phyloP scores from a whole-genome alignment of 1,140 invertebrate genomes.

The Homalodisca vitripennis region DNA sequence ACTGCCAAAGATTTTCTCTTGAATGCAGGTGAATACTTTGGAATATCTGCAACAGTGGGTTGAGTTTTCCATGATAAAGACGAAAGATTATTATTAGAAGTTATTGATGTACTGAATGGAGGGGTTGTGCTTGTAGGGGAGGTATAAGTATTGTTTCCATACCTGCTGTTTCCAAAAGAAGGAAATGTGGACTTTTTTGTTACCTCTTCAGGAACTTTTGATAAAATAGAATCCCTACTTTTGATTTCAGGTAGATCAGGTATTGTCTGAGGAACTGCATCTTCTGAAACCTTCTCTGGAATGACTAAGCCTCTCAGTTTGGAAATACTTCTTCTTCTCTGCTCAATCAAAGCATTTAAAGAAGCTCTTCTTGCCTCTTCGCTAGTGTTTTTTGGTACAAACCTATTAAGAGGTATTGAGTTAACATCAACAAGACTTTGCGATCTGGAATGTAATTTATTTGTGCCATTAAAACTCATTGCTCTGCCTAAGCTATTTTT shows the following conservation, averaged over 20 bases:
- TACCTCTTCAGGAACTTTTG: slow-evolving; percentile 34
- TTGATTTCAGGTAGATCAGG: slow-evolving; percentile 79
- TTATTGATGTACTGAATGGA: too few species aligned
- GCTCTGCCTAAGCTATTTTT: slow-evolving; percentile 31
- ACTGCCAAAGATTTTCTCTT: slow-evolving; percentile 72
- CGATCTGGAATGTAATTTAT: slow-evolving; percentile 41
- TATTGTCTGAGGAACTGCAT: slow-evolving; percentile 52
- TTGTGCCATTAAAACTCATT: slow-evolving; percentile 36
- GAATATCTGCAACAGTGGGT: slow-evolving; percentile 56
- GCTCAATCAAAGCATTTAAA: slow-evolving; percentile 69
- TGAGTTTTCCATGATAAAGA: slow-evolving; percentile 54
- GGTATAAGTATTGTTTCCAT: slow-evolving; percentile 30
- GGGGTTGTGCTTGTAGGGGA: slow-evolving; percentile 34
- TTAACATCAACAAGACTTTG: slow-evolving; percentile 45
- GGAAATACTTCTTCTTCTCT: slow-evolving; percentile 73
- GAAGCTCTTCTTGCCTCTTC: slow-evolving; percentile 52
- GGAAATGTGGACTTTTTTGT: not conserved
- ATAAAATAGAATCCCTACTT: slow-evolving; percentile 52
- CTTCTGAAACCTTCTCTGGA: slow-evolving; percentile 64
- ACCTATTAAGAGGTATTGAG: slow-evolving; percentile 28
- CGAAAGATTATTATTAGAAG: slow-evolving; percentile 35
- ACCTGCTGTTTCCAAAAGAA: slow-evolving; percentile 8
- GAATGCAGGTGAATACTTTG: slow-evolving; percentile 82
- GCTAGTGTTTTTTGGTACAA: slow-evolving; percentile 25
- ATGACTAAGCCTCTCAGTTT: slow-evolving; percentile 84